These are phyloP conservation scores for Heliocidaris tuberculata DNA, from an alignment of 35 echinoderm and acorn worm species.

Conservation along the genomic window DNA sequence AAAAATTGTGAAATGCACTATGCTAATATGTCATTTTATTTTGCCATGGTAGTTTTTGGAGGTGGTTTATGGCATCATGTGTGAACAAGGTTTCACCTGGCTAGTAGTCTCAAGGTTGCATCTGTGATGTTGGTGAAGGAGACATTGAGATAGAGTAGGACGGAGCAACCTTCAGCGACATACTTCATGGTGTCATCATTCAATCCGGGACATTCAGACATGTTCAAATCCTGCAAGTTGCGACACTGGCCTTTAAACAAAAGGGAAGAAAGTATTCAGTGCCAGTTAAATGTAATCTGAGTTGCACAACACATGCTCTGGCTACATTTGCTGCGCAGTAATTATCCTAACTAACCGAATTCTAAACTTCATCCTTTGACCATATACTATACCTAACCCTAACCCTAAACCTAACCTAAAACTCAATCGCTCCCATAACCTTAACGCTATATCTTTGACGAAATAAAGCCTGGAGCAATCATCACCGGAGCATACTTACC, in stretches of 20 bases:
- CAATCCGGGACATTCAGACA: slow-evolving; percentile 90
- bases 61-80: too few species aligned
- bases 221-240: slow-evolving; percentile 93
- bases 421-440: too few species aligned
- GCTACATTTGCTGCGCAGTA: too few species aligned
- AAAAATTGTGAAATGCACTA: too few species aligned
- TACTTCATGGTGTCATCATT: slow-evolving; percentile 94
- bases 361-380: not conserved
- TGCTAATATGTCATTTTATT: too few species aligned
- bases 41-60: too few species aligned
- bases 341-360: not conserved
- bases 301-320: too few species aligned
- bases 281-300: not conserved
- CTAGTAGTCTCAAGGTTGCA: slow-evolving; percentile 88
- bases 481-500: too few species aligned
- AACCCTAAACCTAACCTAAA: too few species aligned
- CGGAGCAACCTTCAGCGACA: slow-evolving; percentile 77
- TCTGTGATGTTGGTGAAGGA: slow-evolving; percentile 92
- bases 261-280: not conserved
- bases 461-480: too few species aligned
- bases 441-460: too few species aligned
- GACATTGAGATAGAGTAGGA: slow-evolving; percentile 90
- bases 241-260: slow-evolving; percentile 81
- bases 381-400: too few species aligned
- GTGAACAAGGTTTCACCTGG: slow-evolving; percentile 51